phyloP scores from a whole-genome alignment of 2,113 vertebrate genomes.

The Forbesichthys agassizii region DNA sequence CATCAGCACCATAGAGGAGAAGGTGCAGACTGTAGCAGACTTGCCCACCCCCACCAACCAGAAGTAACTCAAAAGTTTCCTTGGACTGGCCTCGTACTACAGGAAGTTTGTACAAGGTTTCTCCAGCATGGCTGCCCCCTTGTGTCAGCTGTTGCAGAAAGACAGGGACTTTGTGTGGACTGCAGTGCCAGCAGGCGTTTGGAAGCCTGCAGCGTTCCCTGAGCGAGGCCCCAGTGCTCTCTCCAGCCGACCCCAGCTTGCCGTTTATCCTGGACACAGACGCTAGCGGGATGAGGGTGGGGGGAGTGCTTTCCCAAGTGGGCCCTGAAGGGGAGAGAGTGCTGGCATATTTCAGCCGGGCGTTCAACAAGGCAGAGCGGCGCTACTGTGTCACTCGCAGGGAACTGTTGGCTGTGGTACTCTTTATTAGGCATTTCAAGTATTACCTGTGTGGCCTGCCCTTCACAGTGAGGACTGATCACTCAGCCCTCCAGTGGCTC shows the following conservation, averaged over 20 bases:
- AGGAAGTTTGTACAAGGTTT: background rate
- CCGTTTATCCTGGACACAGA: background rate
- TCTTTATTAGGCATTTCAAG: background rate
- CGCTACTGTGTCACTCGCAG: conserved; percentile 6
- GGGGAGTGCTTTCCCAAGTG: background rate
- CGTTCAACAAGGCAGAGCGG: background rate
- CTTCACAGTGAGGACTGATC: conserved; percentile 5
- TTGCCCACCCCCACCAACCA: background rate
- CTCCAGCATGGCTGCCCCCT: background rate
- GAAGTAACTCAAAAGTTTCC: background rate
- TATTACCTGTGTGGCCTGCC: conserved; percentile 6
- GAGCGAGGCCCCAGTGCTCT: background rate
- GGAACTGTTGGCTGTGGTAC: background rate
- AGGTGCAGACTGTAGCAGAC: background rate
- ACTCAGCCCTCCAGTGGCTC: too few species aligned
- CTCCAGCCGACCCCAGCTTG: background rate
- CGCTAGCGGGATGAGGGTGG: background rate
- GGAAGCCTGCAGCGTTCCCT: background rate
- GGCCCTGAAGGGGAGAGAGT: conserved; percentile 6
- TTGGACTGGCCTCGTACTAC: conserved; percentile 7
- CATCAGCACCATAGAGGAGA: conserved; percentile 8
- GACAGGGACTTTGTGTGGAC: background rate
- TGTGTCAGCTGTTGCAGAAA: background rate
- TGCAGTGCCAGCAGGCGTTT: background rate
- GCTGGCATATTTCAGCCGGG: background rate